A percentile compares a stretch with the other conserved stretches of the same genome.
phyloP scores from a whole-genome alignment of 2,797 vertebrate species.

The Fringilla coelebs region DNA sequence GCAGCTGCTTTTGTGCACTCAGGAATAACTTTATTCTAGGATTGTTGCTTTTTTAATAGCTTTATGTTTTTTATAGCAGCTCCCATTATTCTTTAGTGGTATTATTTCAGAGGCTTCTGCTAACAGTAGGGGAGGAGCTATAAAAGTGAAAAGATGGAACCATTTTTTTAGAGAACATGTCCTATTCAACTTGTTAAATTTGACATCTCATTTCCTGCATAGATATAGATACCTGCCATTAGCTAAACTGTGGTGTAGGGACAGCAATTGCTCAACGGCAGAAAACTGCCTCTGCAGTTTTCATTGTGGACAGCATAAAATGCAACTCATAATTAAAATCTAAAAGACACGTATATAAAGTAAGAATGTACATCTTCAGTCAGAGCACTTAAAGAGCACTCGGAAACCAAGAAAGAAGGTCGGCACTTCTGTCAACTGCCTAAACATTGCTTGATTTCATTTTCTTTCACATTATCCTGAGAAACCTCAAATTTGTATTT shows the following conservation, averaged over 20 bases:
- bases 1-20: constrained; percentile 46
- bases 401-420: background rate
- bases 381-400: background rate
- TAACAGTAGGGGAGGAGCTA: constrained; percentile 10
- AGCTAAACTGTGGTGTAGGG: background rate
- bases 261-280: background rate
- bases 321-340: background rate
- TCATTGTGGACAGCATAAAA: background rate
- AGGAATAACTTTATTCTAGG: constrained; percentile 54
- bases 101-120: background rate
- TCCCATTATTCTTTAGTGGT: constrained; percentile 8
- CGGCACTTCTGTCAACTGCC: background rate
- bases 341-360: background rate
- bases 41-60: constrained; percentile 42
- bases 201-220: background rate
- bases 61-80: constrained; percentile 5
- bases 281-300: background rate
- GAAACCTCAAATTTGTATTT: background rate
- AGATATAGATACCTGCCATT: background rate
- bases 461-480: background rate
- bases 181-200: background rate
- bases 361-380: background rate
- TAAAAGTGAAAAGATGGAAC: background rate
- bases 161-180: background rate
- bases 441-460: background rate